Base-by-base conservation (phyloP, 92 coral and sea anemone species). In the Epizoanthus illoricatus region DNA sequence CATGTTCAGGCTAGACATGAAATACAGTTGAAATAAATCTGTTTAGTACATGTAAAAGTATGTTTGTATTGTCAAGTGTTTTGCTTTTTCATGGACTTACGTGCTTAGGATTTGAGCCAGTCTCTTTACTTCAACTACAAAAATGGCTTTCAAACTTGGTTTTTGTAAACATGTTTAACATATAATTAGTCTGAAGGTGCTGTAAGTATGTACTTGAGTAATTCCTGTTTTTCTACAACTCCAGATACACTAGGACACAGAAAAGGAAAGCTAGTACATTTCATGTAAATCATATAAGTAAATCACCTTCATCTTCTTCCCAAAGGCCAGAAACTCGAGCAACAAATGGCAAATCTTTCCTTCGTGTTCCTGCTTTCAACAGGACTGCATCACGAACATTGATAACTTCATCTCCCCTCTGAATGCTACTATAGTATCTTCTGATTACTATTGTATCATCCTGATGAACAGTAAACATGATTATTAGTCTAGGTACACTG, bases 311-410 rank as follows among this genome's bases (percentile, higher is more conserved):
- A 45, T 87, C 90, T 71, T 96, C 99, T 75, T 97, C 98, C 99
- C 99, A 97, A 21, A 97, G 93, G 19, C 99, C 99, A 61, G 99
- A 97, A 18, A 97, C 97, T 45, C 99, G 94, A 18, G 99, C 99
- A 47, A 97, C 94, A 89, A 91, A 97, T 1, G 98, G 98, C 40
- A 92, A 94, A 84, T 97, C 99, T 72, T 94, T 97, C 61, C 96
- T 87, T 43, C 99, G 90, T 0, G 99, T 94, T 18, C 99, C 99
- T 59, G 99, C 93, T 85, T 97, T 97, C 40, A 97, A 90, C 52
- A 97, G 88, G 75, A 97, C 99, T 20, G 99, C 94, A 82, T 97
- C 99, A 39, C 99, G 93, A 1, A 97, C 99, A 83, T 97, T 88
- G 81, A 97, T 97, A 72, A 97, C 90, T 80, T 97, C 99, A 64